Evolutionary conservation across 2,888 invertebrate species (phyloP).

Genomic region (Agonopterix alstromeriana): DNA sequence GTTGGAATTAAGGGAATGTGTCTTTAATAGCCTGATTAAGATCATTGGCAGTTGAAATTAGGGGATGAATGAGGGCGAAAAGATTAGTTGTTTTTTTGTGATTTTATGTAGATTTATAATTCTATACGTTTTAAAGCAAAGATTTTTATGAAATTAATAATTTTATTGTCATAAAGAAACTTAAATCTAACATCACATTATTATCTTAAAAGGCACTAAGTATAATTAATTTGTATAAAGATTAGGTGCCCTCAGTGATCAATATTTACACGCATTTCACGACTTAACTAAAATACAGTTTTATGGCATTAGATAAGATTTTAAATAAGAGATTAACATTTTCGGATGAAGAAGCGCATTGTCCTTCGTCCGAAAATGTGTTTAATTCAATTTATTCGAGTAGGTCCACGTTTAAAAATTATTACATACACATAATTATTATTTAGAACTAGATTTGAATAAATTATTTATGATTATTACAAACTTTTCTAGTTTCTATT

Average conservation of each 20-base stretch:
- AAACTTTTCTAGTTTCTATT: neutral
- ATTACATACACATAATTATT: too few relatives aligned
- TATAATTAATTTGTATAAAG: conserved; percentile 34
- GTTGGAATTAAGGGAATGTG: conserved; percentile 34
- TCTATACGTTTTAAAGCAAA: too few relatives aligned
- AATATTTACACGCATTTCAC: neutral
- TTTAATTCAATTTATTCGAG: too few relatives aligned
- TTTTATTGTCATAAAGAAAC: conserved; percentile 31
- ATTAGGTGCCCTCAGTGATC: conserved; percentile 38
- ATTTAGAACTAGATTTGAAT: too few relatives aligned
- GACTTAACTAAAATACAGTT: neutral
- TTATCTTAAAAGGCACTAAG: conserved; percentile 54
- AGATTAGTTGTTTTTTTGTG: neutral
- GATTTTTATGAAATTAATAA: conserved; percentile 4
- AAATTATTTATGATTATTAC: neutral
- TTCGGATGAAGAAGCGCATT: too few relatives aligned
- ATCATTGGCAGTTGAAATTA: conserved; percentile 18
- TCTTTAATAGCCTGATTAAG: conserved; percentile 32
- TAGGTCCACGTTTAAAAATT: too few relatives aligned
- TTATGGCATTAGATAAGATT: too few relatives aligned
- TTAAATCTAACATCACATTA: conserved; percentile 59
- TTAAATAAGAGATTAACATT: too few relatives aligned
- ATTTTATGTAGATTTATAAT: too few relatives aligned
- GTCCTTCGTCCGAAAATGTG: too few relatives aligned
- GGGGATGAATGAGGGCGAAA: neutral